Percentiles rank a stretch among this genome's conserved stretches.
Evolutionary conservation across 2,888 invertebrate species (phyloP).

Genomic region (Ormyrus nitidulus): DNA sequence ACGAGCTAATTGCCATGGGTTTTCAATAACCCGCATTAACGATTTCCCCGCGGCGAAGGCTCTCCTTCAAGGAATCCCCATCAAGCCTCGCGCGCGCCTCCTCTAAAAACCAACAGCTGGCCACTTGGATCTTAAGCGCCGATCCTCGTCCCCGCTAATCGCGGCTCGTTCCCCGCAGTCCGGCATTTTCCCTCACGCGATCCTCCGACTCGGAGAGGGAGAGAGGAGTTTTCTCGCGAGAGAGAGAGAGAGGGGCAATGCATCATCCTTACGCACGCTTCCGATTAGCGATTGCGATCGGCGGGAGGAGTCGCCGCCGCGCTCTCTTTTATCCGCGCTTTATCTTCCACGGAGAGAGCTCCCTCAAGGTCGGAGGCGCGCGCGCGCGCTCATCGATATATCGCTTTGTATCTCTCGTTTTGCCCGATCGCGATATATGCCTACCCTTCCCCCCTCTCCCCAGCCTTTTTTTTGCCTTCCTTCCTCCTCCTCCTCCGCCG

Average conservation of each 20-base stretch:
- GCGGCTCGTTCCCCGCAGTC: too few species aligned
- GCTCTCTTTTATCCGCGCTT: constrained; percentile 25
- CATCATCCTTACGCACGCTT: constrained; percentile 23
- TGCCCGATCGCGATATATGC: constrained; percentile 9
- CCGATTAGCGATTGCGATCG: constrained; percentile 46
- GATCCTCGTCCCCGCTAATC: too few species aligned
- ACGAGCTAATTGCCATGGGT: too few species aligned
- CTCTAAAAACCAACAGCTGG: too few species aligned
- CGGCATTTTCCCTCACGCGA: too few species aligned
- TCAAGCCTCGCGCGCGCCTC: too few species aligned
- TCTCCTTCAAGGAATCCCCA: too few species aligned
- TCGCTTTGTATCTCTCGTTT: constrained; percentile 20
- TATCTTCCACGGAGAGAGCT: constrained; percentile 18
- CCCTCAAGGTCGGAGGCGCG: neutral
- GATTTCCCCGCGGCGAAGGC: too few species aligned
- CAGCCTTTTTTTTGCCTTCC: neutral
- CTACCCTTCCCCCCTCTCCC: too few species aligned
- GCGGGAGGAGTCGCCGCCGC: neutral
- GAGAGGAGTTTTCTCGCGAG: constrained; percentile 14
- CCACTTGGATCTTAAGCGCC: too few species aligned
- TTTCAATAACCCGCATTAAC: too few species aligned
- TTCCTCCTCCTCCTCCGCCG: neutral
- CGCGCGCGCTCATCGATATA: neutral
- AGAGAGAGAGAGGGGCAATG: neutral
- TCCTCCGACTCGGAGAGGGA: too few species aligned